Evolutionary conservation across 2,113 vertebrate species (phyloP).

Genomic region (Steatornis caripensis): DNA sequence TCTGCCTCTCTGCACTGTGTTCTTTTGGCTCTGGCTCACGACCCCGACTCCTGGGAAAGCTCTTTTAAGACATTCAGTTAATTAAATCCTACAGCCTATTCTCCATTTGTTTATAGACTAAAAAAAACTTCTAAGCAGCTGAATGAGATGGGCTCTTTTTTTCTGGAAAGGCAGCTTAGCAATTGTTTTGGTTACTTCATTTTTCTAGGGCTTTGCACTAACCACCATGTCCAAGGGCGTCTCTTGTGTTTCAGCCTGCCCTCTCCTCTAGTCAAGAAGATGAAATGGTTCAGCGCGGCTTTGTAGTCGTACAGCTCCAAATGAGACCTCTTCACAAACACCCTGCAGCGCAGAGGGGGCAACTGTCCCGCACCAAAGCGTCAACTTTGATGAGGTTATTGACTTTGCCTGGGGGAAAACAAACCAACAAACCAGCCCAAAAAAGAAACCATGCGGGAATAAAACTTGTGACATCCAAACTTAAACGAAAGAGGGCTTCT

Average conservation of each 20-base stretch:
- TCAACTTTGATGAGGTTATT: neutral
- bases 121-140: neutral
- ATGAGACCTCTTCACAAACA: neutral
- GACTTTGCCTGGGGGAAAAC: neutral
- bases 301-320: neutral
- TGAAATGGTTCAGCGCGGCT: neutral
- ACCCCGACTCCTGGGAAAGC: neutral
- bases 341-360: neutral
- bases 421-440: neutral
- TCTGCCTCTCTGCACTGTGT: neutral
- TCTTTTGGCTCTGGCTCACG: neutral
- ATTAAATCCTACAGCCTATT: neutral
- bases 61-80: neutral
- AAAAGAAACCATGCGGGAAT: neutral
- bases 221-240: fast-evolving
- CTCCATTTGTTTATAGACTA: neutral
- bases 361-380: neutral
- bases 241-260: neutral
- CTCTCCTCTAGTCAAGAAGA: neutral
- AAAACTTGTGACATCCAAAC: neutral
- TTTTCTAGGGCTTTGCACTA: neutral
- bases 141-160: neutral
- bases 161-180: neutral
- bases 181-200: neutral
- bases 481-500: fast-evolving